Evolutionary conservation across 1,140 invertebrate genomes (phyloP).

Genomic region (Euura saliciscinereae): DNA sequence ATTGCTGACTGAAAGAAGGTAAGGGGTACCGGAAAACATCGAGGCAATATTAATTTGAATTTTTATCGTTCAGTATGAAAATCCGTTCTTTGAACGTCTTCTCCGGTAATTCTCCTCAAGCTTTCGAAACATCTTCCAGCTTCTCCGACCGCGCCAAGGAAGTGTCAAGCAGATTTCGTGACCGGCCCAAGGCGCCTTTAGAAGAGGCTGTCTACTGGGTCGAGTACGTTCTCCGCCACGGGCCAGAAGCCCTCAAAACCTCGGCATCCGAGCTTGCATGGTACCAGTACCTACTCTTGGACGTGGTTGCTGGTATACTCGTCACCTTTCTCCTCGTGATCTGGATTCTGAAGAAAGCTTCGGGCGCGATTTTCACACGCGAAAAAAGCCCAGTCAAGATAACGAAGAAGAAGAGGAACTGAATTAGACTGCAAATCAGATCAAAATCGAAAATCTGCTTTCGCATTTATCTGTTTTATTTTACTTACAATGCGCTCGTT

Average conservation of each 20-base stretch:
- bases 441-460: no score
- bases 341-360: not conserved
- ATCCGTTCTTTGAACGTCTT: not conserved
- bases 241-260: constrained; percentile 33
- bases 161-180: constrained; percentile 62
- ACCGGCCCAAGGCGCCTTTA: constrained; percentile 61
- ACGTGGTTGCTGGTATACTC: constrained; percentile 33
- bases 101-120: not conserved
- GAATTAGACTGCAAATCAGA: no score
- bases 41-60: not conserved
- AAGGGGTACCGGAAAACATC: not conserved
- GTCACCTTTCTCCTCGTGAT: constrained; percentile 13
- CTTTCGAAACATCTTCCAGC: not conserved
- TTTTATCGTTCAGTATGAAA: not conserved
- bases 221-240: constrained; percentile 67
- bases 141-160: constrained; percentile 44
- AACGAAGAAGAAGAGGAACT: not conserved
- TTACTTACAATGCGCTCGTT: no score
- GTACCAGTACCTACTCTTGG: constrained; percentile 48
- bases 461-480: no score
- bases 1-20: constrained; percentile 26
- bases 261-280: constrained; percentile 37
- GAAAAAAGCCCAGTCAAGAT: not conserved
- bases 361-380: not conserved
- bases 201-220: constrained; percentile 67